These are phyloP conservation scores for Dicyrtomina minuta DNA, from an alignment of 2,888 invertebrate species.

Conservation along the genomic window DNA sequence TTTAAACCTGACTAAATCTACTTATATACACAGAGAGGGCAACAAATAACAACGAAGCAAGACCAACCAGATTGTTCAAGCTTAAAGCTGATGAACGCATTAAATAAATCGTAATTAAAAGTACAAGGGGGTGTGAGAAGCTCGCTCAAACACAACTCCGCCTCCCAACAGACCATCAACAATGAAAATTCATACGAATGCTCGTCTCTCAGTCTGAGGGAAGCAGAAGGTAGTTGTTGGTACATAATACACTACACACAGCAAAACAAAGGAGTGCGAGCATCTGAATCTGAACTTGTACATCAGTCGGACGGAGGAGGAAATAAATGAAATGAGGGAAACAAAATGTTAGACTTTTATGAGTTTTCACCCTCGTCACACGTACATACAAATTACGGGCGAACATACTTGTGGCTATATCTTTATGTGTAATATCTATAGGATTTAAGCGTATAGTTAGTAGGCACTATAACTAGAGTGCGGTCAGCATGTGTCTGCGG, in stretches of 20 bases:
- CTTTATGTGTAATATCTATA: no score
- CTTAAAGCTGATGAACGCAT: constrained; percentile 20
- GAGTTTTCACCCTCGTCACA: no score
- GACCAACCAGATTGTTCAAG: neutral
- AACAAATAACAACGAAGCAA: no score
- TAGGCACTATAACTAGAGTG: no score
- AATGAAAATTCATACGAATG: neutral
- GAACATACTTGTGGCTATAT: no score
- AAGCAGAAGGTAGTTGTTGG: neutral
- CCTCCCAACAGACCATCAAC: constrained; percentile 12
- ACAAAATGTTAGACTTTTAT: no score
- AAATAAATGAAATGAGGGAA: no score
- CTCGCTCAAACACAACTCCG: constrained; percentile 1
- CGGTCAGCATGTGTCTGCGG: no score
- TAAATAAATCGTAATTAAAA: constrained; percentile 39
- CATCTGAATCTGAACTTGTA: neutral
- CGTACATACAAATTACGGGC: no score
- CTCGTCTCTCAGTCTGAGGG: neutral
- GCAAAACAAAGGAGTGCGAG: neutral
- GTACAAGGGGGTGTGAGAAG: constrained; percentile 35
- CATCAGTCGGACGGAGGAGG: no score
- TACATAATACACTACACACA: no score
- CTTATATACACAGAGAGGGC: neutral
- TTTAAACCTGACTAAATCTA: neutral
- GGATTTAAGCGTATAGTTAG: no score